Percentiles rank a stretch among this genome's conserved stretches.
Conservation (phyloP, 2,888 invertebrate species). For the Pantelozetes paolii region DNA sequence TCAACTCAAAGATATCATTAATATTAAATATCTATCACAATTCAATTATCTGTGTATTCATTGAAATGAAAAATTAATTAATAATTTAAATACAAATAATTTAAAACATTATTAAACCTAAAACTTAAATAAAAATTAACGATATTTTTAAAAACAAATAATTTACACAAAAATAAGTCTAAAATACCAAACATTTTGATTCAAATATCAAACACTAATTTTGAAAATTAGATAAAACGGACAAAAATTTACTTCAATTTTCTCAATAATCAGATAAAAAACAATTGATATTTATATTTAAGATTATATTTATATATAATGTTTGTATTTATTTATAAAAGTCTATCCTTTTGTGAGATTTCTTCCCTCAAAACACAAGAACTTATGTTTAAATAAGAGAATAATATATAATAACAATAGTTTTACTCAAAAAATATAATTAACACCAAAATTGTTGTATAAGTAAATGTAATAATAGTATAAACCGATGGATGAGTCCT, state of each 20-base stretch:
- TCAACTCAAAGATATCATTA: not conserved
- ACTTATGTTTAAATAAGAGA: not conserved
- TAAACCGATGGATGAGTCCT: conserved; percentile 5
- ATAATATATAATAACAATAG: conserved; percentile 13
- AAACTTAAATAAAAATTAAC: not conserved
- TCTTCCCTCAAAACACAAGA: not conserved
- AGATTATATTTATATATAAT: conserved; percentile 17
- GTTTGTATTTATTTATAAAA: conserved; percentile 4
- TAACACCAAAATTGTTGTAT: conserved; percentile 30
- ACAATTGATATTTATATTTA: too few relatives aligned
- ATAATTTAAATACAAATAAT: not conserved
- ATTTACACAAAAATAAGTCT: not conserved
- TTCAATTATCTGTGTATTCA: conserved; percentile 13
- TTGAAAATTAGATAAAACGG: not conserved
- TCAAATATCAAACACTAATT: not conserved
- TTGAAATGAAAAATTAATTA: not conserved
- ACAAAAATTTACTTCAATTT: not conserved
- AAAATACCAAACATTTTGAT: not conserved
- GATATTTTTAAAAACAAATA: not conserved
- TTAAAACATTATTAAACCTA: not conserved
- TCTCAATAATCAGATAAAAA: too few relatives aligned
- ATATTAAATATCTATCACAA: conserved; percentile 25
- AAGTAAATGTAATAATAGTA: conserved; percentile 17
- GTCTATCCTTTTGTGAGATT: conserved; percentile 16
- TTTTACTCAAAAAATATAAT: conserved; percentile 22